Evolutionary conservation across 2,113 vertebrate genomes (phyloP), one percentile per base, ranked within the genome.

Genomic region (Lampris incognitus): DNA sequence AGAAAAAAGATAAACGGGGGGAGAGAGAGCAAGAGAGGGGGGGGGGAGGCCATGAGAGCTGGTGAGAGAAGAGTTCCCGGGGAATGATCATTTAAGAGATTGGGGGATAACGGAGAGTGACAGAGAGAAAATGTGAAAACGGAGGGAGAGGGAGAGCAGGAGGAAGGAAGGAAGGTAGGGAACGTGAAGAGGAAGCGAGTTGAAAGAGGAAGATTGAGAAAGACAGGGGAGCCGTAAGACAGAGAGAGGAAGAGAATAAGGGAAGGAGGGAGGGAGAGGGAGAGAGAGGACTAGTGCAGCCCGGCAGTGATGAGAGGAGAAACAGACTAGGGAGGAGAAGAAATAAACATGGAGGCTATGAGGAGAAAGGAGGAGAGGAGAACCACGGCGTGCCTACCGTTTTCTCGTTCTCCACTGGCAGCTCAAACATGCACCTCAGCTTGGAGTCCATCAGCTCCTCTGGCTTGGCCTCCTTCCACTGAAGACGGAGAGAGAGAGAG

Each of bases 381-480:
- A 10, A 9, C 1, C 11, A 39, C n/a, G 24, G 24, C 24, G 38
- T 52, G 59, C 95, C 95, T 91, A 99, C 98, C 87, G 93, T 95
- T 94, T 98, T 99, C 86, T 98, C 98, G 57, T 96, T 98, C 88
- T 99, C 98, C 61, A 89, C 90, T 48, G 98, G 98, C 90, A 99
- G 94, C 88, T 99, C 98, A 90, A 99, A 99, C 90, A 98, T 95
- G 94, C 98, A 99, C 91, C 97, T 95, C 94, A 99, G 96, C 92
- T 99, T 99, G 10, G 97, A 99, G 92, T 99, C 98, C 98, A 99
- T 99, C 88, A 99, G 95, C 80, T 99, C 98, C 69, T 99, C 98
- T 0, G 97, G 96, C 81, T 98, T 99, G 73, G 97, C 98, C 90
- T 99, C 98, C 95, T 99, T 99, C 98, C 98, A 99, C 98, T 99